phyloP scores from a whole-genome alignment of 2,113 vertebrate species.

The Alouatta palliata region DNA sequence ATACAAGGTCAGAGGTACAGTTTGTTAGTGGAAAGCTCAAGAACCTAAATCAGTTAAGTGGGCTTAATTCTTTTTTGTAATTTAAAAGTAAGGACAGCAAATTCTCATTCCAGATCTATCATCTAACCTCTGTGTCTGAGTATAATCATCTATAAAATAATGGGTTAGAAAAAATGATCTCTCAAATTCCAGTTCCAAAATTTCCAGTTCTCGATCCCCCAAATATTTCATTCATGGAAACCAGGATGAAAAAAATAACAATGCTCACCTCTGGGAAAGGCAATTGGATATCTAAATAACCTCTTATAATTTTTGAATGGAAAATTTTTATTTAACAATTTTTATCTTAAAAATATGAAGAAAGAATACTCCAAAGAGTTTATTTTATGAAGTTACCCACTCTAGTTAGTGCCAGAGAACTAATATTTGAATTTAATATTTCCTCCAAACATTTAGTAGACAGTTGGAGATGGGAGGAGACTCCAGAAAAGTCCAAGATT shows the following conservation, averaged over 20 bases:
- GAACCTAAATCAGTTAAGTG: neutral
- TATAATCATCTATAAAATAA: neutral
- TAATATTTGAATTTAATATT: neutral
- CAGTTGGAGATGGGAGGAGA: neutral
- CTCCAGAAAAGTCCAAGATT: neutral
- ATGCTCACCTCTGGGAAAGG: neutral
- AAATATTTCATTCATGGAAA: too few relatives aligned
- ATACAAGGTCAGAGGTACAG: neutral
- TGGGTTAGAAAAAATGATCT: neutral
- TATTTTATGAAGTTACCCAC: neutral
- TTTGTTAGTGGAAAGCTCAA: neutral
- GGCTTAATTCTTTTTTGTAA: neutral
- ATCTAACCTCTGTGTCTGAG: neutral
- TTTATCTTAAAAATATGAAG: neutral
- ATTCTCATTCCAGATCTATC: neutral
- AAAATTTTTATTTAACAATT: neutral
- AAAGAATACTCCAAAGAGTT: neutral
- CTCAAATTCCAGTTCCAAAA: neutral
- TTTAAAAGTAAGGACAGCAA: neutral
- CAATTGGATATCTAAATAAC: neutral
- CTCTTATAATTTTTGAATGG: neutral
- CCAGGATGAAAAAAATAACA: neutral
- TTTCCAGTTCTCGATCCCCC: too few relatives aligned
- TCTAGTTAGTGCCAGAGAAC: neutral
- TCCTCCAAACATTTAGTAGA: neutral